Evolutionary conservation across 2,888 invertebrate genomes (phyloP).

Genomic region (Chelonus formosanus): DNA sequence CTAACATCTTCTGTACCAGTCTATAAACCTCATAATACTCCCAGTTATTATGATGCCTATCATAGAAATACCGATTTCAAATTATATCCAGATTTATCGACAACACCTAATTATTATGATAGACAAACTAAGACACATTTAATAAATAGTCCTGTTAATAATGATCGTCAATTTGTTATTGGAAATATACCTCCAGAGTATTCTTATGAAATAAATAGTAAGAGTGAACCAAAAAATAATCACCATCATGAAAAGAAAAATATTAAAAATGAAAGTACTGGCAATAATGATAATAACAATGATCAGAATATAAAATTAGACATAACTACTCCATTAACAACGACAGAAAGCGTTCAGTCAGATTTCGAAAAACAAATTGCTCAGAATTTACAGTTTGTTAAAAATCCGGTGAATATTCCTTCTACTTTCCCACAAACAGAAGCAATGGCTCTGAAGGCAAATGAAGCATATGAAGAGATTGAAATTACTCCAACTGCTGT

Average conservation of each 20-base stretch:
- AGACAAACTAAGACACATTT: constrained; percentile 41
- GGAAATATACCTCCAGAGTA: constrained; percentile 73
- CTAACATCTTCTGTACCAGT: constrained; percentile 42
- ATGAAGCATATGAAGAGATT: constrained; percentile 51
- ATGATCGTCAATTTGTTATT: constrained; percentile 71
- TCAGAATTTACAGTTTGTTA: constrained; percentile 45
- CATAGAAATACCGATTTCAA: constrained; percentile 56
- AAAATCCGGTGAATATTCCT: constrained; percentile 35
- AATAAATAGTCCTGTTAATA: constrained; percentile 38
- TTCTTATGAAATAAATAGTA: constrained; percentile 25
- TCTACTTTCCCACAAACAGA: constrained; percentile 38
- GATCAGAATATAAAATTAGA: constrained; percentile 3
- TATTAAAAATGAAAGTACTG: not conserved
- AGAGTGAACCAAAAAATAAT: not conserved
- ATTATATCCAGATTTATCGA: constrained; percentile 49
- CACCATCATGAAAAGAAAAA: no score
- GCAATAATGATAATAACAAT: not conserved
- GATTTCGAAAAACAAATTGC: constrained; percentile 42
- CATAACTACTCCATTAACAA: not conserved
- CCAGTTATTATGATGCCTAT: constrained; percentile 44
- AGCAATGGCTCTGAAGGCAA: constrained; percentile 36
- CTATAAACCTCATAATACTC: constrained; percentile 50
- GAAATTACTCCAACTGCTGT: constrained; percentile 58
- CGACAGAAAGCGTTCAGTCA: constrained; percentile 37
- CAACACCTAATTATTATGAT: constrained; percentile 56